Conservation (phyloP, 1,140 invertebrate genomes). For the Babylonia areolata region DNA sequence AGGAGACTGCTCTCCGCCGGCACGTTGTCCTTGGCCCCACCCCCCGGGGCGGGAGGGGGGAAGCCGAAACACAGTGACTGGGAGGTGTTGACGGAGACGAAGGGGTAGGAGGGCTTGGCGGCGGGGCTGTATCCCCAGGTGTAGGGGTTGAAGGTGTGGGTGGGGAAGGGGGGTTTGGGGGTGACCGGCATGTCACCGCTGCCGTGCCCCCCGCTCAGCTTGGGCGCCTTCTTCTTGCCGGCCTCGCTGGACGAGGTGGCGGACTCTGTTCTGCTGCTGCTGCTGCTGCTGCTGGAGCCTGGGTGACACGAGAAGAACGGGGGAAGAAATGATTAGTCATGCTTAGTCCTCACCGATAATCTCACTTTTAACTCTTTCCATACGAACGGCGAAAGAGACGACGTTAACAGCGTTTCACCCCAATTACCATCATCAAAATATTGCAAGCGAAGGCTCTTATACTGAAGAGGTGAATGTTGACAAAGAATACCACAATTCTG, state of each 20-base stretch:
- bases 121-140: conserved; percentile 34
- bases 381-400: too few relatives aligned
- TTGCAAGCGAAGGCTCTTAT: too few relatives aligned
- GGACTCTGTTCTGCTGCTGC: background rate
- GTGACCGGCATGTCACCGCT: conserved; percentile 15
- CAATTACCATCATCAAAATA: too few relatives aligned
- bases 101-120: conserved; percentile 43
- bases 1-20: conserved; percentile 23
- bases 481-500: too few relatives aligned
- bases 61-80: conserved; percentile 52
- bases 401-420: too few relatives aligned
- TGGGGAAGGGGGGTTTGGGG: conserved; percentile 39
- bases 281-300: background rate
- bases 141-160: conserved; percentile 45
- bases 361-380: too few relatives aligned
- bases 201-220: background rate
- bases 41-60: conserved; percentile 21
- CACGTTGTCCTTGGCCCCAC: conserved; percentile 31
- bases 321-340: background rate
- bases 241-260: background rate
- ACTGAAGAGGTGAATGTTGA: too few relatives aligned
- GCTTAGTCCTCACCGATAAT: too few relatives aligned
- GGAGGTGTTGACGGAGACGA: conserved; percentile 48
- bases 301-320: background rate
- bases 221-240: conserved; percentile 3